Evolutionary conservation across 37 sponge, comb jelly and placozoan species (phyloP).

Genomic region (Hexactinellida sp.): DNA sequence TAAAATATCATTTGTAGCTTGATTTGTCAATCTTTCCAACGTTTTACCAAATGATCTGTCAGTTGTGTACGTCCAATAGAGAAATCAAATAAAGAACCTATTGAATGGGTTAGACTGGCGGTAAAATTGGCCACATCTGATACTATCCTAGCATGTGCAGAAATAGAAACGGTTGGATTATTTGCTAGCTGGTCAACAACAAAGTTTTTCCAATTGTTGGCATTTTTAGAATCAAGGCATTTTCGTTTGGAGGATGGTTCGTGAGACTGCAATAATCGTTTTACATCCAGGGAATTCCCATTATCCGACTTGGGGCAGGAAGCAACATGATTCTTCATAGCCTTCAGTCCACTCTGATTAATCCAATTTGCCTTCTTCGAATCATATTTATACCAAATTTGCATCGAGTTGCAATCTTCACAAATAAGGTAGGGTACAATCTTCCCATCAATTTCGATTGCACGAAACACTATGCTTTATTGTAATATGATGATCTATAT

Average conservation of each 20-base stretch:
- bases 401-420: neutral
- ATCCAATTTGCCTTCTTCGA: neutral
- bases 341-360: neutral
- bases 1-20: neutral
- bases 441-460: neutral
- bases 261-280: neutral
- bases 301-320: neutral
- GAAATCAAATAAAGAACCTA: neutral
- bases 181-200: neutral
- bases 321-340: neutral
- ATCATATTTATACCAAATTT: constrained; percentile 10
- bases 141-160: neutral
- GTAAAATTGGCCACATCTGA: neutral
- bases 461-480: no score
- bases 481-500: no score
- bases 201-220: neutral
- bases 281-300: neutral
- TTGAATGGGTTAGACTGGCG: neutral
- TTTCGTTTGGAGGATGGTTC: neutral
- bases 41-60: neutral
- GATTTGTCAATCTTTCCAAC: no score
- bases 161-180: neutral
- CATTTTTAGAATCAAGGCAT: neutral
- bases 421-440: neutral
- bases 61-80: neutral